Conservation (phyloP, 2,113 vertebrate species). For the Larimichthys polyactis region DNA sequence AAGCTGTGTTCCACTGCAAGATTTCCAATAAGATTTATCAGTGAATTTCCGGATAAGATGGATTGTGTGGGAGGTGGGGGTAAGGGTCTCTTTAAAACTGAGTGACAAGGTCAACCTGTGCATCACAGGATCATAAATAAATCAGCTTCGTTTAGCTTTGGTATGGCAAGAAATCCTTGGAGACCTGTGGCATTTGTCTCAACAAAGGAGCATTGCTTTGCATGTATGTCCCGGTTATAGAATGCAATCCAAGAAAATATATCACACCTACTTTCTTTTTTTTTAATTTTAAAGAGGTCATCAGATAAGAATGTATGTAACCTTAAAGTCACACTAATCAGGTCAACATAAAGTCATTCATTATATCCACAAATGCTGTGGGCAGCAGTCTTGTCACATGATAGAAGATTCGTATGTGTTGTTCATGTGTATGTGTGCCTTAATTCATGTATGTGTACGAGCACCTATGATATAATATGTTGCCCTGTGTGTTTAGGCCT, state of each 20-base stretch:
- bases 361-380: not conserved
- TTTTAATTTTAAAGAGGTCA: not conserved
- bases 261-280: not conserved
- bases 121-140: not conserved
- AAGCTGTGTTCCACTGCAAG: not conserved
- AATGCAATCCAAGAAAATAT: too few species aligned
- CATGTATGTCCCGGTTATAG: not conserved
- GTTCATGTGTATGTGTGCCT: not conserved
- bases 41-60: not conserved
- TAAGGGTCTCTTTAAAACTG: not conserved
- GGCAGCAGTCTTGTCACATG: not conserved
- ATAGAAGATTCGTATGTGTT: not conserved
- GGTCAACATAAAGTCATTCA: not conserved
- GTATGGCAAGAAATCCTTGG: slow-evolving; percentile 4
- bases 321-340: not conserved
- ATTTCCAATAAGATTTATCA: not conserved
- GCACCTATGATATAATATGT: not conserved
- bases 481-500: not conserved
- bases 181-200: not conserved
- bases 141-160: not conserved
- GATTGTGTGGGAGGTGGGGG: not conserved
- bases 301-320: not conserved
- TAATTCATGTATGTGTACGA: not conserved
- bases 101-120: not conserved
- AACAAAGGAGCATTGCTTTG: not conserved